A percentile compares a stretch with the other conserved stretches of the same genome.
Evolutionary conservation across 2,888 invertebrate genomes (phyloP).

Genomic region (Boloria selene): DNA sequence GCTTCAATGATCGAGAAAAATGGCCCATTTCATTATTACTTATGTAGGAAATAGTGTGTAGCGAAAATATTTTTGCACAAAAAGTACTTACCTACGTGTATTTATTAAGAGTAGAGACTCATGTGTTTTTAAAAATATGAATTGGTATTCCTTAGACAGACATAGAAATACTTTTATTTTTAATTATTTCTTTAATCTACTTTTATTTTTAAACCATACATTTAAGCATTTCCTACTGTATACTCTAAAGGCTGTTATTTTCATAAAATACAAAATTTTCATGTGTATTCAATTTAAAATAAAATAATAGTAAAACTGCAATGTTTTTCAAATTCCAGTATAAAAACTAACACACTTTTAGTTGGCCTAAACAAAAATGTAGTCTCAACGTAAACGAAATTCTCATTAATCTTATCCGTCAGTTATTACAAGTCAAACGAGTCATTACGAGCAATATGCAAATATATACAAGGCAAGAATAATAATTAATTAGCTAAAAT

Average conservation of each 20-base stretch:
- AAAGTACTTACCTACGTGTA: background rate
- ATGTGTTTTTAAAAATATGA: no score
- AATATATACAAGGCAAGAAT: constrained; percentile 37
- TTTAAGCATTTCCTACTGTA: no score
- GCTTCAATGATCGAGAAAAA: constrained; percentile 32
- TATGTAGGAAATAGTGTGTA: background rate
- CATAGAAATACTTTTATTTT: no score
- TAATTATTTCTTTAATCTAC: no score
- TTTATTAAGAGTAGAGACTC: background rate
- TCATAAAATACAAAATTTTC: no score
- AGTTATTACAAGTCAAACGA: constrained; percentile 34
- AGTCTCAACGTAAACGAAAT: background rate
- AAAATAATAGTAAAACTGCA: no score
- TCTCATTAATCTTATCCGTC: constrained; percentile 32
- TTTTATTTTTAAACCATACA: no score
- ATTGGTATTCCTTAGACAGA: no score
- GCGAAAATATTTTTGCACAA: background rate
- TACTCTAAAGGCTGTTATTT: no score
- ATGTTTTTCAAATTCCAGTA: no score
- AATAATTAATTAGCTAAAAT: constrained; percentile 39
- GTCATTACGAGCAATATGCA: constrained; percentile 36
- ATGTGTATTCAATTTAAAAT: no score
- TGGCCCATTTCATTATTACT: constrained; percentile 21
- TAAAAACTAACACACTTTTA: background rate
- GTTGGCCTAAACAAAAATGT: constrained; percentile 14